Conservation (phyloP, 2,888 invertebrate genomes). For the Girardia tigrina region DNA sequence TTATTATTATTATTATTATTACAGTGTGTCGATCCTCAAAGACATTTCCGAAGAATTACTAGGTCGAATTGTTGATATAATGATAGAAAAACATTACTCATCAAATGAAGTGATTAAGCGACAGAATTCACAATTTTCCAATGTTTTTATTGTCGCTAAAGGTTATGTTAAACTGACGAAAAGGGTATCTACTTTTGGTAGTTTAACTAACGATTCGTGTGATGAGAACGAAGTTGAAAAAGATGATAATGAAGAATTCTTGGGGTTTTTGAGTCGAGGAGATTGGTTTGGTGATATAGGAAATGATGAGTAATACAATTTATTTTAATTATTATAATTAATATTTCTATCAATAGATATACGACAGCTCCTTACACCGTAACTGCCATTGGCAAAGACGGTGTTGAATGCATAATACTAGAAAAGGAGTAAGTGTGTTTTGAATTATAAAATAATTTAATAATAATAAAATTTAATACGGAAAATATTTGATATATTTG, state of each 20-base stretch:
- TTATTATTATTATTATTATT: background rate
- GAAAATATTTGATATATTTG: too few species aligned
- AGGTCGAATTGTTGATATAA: background rate
- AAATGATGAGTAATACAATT: background rate
- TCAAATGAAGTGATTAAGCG: background rate
- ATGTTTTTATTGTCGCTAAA: background rate
- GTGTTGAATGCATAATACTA: constrained; percentile 15
- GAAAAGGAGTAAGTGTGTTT: background rate
- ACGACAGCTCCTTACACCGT: background rate
- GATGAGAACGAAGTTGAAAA: background rate
- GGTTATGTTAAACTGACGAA: constrained; percentile 4
- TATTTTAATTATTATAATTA: background rate
- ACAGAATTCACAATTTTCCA: constrained; percentile 8
- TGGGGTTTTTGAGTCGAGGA: background rate
- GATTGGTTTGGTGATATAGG: constrained; percentile 11
- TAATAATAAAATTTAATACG: background rate
- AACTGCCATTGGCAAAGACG: background rate
- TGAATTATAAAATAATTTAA: background rate
- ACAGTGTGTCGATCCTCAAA: background rate
- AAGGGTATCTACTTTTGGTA: background rate
- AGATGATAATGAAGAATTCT: background rate
- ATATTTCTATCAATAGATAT: background rate
- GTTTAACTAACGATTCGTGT: background rate
- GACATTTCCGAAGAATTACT: background rate
- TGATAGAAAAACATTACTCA: constrained; percentile 1